Conservation (phyloP, 2,113 vertebrate species). For the Channa maculata region DNA sequence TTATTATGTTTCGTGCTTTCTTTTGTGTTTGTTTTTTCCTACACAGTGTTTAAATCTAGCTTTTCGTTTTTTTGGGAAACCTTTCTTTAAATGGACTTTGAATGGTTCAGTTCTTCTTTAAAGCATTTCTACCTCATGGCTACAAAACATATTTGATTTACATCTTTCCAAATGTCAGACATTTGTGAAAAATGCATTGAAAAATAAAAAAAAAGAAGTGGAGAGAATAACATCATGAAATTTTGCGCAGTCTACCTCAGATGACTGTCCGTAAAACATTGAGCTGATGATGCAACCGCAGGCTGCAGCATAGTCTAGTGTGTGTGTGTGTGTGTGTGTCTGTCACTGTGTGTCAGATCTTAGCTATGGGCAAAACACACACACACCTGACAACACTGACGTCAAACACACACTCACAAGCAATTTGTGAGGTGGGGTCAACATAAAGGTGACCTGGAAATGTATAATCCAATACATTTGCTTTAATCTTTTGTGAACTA, state of each 20-base stretch:
- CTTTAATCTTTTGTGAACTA: constrained; percentile 84
- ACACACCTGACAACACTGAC: constrained; percentile 37
- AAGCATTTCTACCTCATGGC: constrained; percentile 99
- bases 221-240: constrained; percentile 85
- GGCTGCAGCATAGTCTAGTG: constrained; percentile 60
- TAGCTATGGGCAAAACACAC: constrained; percentile 40
- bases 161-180: constrained; percentile 92
- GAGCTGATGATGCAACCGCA: constrained; percentile 81
- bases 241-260: constrained; percentile 96
- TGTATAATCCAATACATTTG: constrained; percentile 82
- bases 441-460: constrained; percentile 61
- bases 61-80: constrained; percentile 46
- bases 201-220: constrained; percentile 1
- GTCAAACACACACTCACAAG: constrained; percentile 42
- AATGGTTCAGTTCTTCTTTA: constrained; percentile 86
- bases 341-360: constrained; percentile 44
- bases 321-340: constrained; percentile 8
- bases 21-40: constrained; percentile 48
- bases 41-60: constrained; percentile 70
- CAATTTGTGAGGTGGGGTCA: constrained; percentile 49
- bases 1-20: constrained; percentile 16
- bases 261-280: constrained; percentile 92
- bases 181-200: constrained; percentile 80
- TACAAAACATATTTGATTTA: constrained; percentile 96
- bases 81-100: constrained; percentile 63